Evolutionary conservation across 2,888 invertebrate genomes (phyloP).

Genomic region (Itoplectis maculator): DNA sequence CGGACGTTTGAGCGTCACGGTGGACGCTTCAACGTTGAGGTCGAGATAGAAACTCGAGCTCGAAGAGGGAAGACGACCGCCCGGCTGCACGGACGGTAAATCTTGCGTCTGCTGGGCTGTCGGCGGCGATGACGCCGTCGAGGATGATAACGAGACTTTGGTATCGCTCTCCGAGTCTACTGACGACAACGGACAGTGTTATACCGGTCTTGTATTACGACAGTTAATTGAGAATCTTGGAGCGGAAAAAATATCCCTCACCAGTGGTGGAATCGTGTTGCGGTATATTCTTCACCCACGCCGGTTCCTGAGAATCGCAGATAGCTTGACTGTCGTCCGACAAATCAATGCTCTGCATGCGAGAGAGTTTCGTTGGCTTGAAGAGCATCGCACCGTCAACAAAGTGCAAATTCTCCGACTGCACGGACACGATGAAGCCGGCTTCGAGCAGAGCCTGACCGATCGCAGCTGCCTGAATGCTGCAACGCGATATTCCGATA

Average conservation of each 20-base stretch:
- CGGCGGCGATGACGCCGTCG: too few relatives aligned
- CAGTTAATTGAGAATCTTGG: background rate
- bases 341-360: constrained; percentile 81
- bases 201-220: background rate
- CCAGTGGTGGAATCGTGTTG: constrained; percentile 85
- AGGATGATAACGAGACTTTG: constrained; percentile 68
- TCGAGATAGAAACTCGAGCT: constrained; percentile 88
- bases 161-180: constrained; percentile 82
- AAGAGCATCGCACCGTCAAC: constrained; percentile 85
- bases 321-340: constrained; percentile 82
- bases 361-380: constrained; percentile 81
- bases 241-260: constrained; percentile 64
- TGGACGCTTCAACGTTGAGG: constrained; percentile 88
- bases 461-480: constrained; percentile 91
- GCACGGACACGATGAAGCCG: constrained; percentile 89
- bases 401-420: constrained; percentile 81
- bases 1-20: constrained; percentile 86
- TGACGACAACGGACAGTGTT: background rate
- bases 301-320: constrained; percentile 87
- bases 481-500: constrained; percentile 76
- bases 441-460: constrained; percentile 92
- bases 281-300: constrained; percentile 88
- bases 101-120: constrained; percentile 53
- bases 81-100: constrained; percentile 72
- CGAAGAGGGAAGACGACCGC: constrained; percentile 84